A percentile compares a stretch with the other conserved stretches of the same genome.
These are phyloP conservation scores for Drosophila grimshawi DNA, from an alignment of 1,140 invertebrate genomes.

Conservation along the genomic window DNA sequence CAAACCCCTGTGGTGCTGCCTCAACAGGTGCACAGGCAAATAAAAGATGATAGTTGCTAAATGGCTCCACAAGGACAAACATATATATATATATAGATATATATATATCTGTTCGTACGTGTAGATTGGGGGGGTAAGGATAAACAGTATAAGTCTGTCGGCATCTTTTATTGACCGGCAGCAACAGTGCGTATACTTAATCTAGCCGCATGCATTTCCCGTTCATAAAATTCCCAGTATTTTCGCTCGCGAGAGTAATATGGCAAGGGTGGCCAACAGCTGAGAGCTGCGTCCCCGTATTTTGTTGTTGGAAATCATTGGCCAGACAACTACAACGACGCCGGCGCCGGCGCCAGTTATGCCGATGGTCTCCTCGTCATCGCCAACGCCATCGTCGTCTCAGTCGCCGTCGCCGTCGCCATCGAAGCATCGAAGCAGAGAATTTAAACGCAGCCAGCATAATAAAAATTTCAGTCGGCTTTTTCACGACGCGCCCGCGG, in stretches of 20 bases:
- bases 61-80: conserved; percentile 20
- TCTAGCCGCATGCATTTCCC: conserved; percentile 50
- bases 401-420: conserved; percentile 7
- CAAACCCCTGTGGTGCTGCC: background rate
- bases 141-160: background rate
- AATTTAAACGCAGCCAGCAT: conserved; percentile 66
- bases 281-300: conserved; percentile 71
- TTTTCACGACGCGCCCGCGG: conserved; percentile 73
- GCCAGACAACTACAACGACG: conserved; percentile 52
- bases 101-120: background rate
- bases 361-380: conserved; percentile 18
- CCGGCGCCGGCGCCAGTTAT: conserved; percentile 58
- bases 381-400: background rate
- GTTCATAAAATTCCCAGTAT: conserved; percentile 53
- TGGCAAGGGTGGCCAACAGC: conserved; percentile 44
- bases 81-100: background rate
- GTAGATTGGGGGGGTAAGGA: background rate
- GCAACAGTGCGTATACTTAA: conserved; percentile 71
- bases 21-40: conserved; percentile 56
- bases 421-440: conserved; percentile 46
- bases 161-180: conserved; percentile 16
- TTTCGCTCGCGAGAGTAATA: conserved; percentile 21
- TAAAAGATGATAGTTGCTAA: conserved; percentile 30
- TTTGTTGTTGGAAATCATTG: conserved; percentile 54
- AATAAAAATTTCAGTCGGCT: conserved; percentile 78